Evolutionary conservation across 2,113 vertebrate genomes (phyloP).

Genomic region (Acrocephalus kingi): DNA sequence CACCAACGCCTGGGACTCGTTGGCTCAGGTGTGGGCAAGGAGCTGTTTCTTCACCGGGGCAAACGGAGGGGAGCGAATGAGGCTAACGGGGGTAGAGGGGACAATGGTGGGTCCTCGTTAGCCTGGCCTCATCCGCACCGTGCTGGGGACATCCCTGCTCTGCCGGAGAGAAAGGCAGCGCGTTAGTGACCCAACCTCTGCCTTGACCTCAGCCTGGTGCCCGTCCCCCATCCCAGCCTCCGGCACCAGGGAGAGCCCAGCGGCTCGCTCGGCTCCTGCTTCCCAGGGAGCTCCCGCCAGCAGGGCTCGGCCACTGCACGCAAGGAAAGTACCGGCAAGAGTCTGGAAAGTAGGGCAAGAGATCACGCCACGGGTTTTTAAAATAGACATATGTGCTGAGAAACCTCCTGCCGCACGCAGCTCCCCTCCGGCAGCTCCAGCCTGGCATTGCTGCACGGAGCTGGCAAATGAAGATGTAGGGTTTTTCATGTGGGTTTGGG

Average conservation of each 20-base stretch:
- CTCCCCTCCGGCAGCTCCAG: slow-evolving; percentile 25
- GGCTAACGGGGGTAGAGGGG: neutral
- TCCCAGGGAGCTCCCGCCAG: neutral
- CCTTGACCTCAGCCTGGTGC: neutral
- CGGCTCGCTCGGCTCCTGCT: fast-evolving
- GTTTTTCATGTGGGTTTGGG: neutral
- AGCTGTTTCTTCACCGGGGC: neutral
- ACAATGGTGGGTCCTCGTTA: neutral
- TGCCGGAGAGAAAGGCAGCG: neutral
- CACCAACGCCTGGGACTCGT: fast-evolving
- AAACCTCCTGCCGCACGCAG: slow-evolving; percentile 20
- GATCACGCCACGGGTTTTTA: slow-evolving; percentile 41
- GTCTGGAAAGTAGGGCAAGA: slow-evolving; percentile 61
- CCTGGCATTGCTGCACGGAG: neutral
- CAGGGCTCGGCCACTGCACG: neutral
- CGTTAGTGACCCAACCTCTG: neutral
- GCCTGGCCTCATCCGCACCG: neutral
- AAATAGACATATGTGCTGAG: slow-evolving; percentile 38
- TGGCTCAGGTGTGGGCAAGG: neutral
- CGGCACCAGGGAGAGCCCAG: neutral
- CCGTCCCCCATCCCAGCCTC: neutral
- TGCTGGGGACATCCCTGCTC: neutral
- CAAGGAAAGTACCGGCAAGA: slow-evolving; percentile 39
- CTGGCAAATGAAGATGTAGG: neutral
- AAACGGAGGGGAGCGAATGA: neutral